phyloP scores from a whole-genome alignment of 2,888 invertebrate species.

The Pecten maximus region DNA sequence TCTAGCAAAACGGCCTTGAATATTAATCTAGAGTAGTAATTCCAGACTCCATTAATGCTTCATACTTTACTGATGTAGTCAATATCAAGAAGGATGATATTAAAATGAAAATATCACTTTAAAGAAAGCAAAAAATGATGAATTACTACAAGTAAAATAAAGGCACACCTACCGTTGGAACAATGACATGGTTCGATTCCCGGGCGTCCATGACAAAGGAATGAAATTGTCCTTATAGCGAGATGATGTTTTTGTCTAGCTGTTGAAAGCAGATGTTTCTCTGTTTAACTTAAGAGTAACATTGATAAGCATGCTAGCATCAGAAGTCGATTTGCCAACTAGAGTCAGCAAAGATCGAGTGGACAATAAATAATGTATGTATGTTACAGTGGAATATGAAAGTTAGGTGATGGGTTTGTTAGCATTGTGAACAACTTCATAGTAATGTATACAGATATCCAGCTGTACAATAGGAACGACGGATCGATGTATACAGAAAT shows the following conservation, averaged over 20 bases:
- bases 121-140: background rate
- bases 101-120: background rate
- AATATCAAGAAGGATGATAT: background rate
- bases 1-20: too few relatives aligned
- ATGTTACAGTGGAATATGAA: background rate
- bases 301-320: background rate
- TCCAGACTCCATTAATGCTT: too few relatives aligned
- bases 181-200: background rate
- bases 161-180: background rate
- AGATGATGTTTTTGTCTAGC: background rate
- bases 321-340: background rate
- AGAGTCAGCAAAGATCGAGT: background rate
- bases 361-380: background rate
- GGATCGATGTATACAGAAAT: background rate
- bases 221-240: background rate
- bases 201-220: background rate
- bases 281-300: background rate
- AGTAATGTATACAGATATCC: background rate
- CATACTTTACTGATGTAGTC: too few relatives aligned
- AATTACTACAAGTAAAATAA: background rate
- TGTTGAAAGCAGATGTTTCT: background rate
- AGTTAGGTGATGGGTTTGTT: background rate
- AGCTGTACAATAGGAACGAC: background rate
- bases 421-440: slow-evolving; percentile 25
- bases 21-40: too few relatives aligned